Evolutionary conservation across 2,113 vertebrate species (phyloP), one percentile per base, ranked within the genome.

Genomic region (Actenoides lindsayi): DNA sequence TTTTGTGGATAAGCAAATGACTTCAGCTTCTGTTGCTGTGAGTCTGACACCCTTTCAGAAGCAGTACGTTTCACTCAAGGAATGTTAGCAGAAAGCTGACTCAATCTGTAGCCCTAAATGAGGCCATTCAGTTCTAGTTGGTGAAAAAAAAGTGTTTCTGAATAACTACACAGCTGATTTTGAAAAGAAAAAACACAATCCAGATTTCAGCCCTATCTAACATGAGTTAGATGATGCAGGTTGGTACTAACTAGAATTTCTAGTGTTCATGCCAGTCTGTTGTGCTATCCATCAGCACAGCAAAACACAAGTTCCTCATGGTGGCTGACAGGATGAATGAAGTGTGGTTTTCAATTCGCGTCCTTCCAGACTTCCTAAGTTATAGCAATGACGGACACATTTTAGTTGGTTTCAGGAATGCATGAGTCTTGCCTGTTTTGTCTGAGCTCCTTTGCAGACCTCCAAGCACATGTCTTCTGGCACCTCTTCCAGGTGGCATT

Each of bases 81-180:
- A 84, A 87, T 27, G 42, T 35, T 56, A 86, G 75, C 62, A 35
- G 37, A 90, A 80, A 90, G 19, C 44, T 70, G 59, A 76, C 70
- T 79, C 60, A 69, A 25, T 79, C 69, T 79, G 30, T 73, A 93
- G 60, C 35, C 27, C 60, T 81, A 75, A 94, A 89, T 59, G 60
- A 89, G 37, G 86, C 42, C 48, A 48, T 77, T 93, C 74, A n/a
- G 20, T 65, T 73, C 59, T 19, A 69, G 16, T 25, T 25, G 85
- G 35, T 8, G 33, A 56, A 50, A 92, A 91, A 59, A 23, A n/a
- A 11, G 30, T 16, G 25, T 35, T 89, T 37, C 33, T 83, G 71
- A 80, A 74, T 57, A 80, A 60, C 44, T 59, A 67, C 46, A 75
- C 3, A 11, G 35, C 10, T 6, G 39, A 70, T 69, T 71, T 60